Base-by-base conservation (phyloP, 2,888 invertebrate genomes). In the Timandra comae region DNA sequence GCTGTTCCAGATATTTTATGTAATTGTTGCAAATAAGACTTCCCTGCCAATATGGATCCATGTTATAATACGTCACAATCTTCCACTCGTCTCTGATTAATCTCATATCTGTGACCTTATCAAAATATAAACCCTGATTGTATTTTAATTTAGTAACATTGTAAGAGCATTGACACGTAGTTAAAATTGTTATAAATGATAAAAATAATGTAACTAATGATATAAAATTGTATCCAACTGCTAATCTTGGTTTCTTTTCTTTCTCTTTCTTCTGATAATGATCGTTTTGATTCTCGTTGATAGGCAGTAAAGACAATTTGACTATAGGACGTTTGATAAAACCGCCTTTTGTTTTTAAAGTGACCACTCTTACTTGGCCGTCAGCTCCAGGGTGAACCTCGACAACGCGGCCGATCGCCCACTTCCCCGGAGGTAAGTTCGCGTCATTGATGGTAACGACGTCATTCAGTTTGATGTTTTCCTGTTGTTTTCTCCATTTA, bases 31-130 rank as follows among this genome's bases (percentile, higher is more conserved):
- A 7, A 3, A 7, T 4, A 2, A 4, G 2, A n/a, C n/a, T 4
- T 3, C 21, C 21, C 3, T 3, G 3, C 21, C 21, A 21, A 7
- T 21, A 21, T 2, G 21, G 21, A 2, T 21, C 8, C 21, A 21
- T 21, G 7, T 21, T 8, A 21, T 21, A 21, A 7, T 7, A 21
- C 8, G 3, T 8, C 21, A 4, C 21, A 1, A 46, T 24, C 13
- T 26, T 40, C 47, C 47, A 47, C 20, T 47, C 13, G 12, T 49
- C 42, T 30, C 36, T 23, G 22, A 40, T 23, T 2, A 49, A 9
- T n/a, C 31, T 30, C 23, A 45, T 35, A 21, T 38, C 35, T 7
- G 40, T 26, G 3, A 40, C 34, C 11, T 29, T 28, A 19, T 45
- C 48, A n/a, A 43, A 46, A 23, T 43, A 46, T 3, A 46, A 12